A percentile compares a stretch with the other conserved stretches of the same genome.
phyloP scores from a whole-genome alignment of 2,888 invertebrate species.

The Caenorhabditis sinica region DNA sequence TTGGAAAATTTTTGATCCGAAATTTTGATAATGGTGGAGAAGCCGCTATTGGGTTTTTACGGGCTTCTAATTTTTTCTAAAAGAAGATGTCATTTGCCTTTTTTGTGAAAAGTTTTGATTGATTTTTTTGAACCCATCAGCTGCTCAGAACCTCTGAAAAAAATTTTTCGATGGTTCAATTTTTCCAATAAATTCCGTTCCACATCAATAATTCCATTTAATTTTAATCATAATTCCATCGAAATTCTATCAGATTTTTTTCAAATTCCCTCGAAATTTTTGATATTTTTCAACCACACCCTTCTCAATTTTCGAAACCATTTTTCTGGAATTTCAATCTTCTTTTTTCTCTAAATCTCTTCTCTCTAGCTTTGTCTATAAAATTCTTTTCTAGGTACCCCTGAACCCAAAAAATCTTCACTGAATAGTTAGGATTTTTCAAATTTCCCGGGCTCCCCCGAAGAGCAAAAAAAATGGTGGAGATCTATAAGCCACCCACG shows the following conservation, averaged over 20 bases:
- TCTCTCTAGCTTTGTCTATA: background rate
- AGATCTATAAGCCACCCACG: conserved; percentile 50
- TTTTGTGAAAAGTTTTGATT: too few species aligned
- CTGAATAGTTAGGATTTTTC: background rate
- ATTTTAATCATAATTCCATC: too few species aligned
- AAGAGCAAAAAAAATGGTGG: conserved; percentile 63
- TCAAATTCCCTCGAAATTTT: background rate
- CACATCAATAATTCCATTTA: too few species aligned
- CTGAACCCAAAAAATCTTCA: background rate
- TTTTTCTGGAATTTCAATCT: background rate
- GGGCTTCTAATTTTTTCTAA: background rate
- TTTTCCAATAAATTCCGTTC: background rate
- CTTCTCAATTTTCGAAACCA: background rate
- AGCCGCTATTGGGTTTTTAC: conserved; percentile 9
- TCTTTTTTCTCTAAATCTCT: too few species aligned
- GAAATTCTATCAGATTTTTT: background rate
- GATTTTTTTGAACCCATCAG: background rate
- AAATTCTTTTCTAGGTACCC: background rate
- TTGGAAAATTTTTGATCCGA: conserved; percentile 21
- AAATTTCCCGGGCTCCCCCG: background rate
- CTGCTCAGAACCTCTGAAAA: background rate
- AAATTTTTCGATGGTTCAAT: background rate
- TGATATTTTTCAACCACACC: background rate
- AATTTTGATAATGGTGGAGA: conserved; percentile 14
- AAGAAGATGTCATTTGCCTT: too few species aligned